Conservation (phyloP, 2,888 invertebrate species). For the Andrena minutula region DNA sequence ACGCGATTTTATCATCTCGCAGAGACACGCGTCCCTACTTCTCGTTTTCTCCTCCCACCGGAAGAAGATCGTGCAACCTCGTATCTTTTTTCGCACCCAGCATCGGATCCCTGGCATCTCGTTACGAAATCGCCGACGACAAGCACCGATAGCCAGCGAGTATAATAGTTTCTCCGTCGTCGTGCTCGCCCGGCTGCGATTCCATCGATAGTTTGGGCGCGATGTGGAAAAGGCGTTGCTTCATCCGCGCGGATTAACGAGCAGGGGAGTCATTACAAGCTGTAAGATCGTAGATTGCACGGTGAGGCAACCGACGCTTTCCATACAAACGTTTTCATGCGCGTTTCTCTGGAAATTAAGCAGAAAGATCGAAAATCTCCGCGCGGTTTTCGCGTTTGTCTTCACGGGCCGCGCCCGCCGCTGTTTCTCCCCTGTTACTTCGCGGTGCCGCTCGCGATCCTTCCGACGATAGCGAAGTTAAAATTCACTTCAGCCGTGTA, state of each 20-base stretch:
- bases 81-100: not conserved
- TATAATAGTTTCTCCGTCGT: slow-evolving; percentile 4
- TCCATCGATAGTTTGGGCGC: slow-evolving; percentile 25
- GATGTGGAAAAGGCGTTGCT: slow-evolving; percentile 23
- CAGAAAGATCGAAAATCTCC: slow-evolving; percentile 23
- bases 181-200: not conserved
- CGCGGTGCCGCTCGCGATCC: not conserved
- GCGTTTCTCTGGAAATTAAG: slow-evolving; percentile 31
- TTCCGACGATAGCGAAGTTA: slow-evolving; percentile 6
- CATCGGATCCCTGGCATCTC: not conserved
- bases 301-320: slow-evolving; percentile 12
- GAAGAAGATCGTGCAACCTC: slow-evolving; percentile 20
- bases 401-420: not conserved
- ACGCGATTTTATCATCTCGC: not conserved
- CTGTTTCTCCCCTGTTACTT: not conserved
- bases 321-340: slow-evolving; percentile 32
- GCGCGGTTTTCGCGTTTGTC: not conserved
- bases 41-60: not conserved
- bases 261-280: slow-evolving; percentile 24
- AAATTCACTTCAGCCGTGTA: not conserved
- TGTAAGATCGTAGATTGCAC: slow-evolving; percentile 34
- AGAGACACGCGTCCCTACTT: not conserved
- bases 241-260: slow-evolving; percentile 36
- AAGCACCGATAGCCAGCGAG: slow-evolving; percentile 6
- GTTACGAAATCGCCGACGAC: slow-evolving; percentile 25